These are phyloP conservation scores for Ptyas mucosa DNA, from an alignment of 2,113 vertebrate genomes.

Conservation along the genomic window DNA sequence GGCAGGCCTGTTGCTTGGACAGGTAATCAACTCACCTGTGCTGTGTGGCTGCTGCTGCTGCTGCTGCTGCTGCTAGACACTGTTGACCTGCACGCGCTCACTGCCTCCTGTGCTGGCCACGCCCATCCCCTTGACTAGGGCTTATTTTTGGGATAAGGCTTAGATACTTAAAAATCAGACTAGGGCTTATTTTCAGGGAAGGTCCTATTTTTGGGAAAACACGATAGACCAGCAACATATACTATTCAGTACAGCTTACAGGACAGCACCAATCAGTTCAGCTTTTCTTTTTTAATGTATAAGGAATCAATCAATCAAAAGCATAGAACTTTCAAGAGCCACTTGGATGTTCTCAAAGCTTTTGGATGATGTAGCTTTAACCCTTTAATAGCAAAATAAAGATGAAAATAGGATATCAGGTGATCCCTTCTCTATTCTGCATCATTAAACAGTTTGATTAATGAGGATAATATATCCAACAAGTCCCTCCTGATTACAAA, in stretches of 20 bases:
- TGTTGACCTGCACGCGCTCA: fast-evolving
- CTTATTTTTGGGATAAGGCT: too few relatives aligned
- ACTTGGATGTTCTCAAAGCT: not conserved
- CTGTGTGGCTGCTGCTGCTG: too few relatives aligned
- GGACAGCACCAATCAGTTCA: not conserved
- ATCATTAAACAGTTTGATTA: not conserved
- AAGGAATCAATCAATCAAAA: not conserved
- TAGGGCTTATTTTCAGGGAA: too few relatives aligned
- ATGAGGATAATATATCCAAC: not conserved
- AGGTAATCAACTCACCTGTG: too few relatives aligned
- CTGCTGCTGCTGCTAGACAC: too few relatives aligned
- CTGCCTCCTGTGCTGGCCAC: too few relatives aligned
- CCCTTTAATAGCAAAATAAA: not conserved
- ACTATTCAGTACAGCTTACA: not conserved
- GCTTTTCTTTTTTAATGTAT: not conserved
- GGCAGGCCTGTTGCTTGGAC: too few relatives aligned
- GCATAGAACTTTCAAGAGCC: not conserved
- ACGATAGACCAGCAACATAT: not conserved
- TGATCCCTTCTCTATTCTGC: not conserved
- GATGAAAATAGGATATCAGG: not conserved
- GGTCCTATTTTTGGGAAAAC: too few relatives aligned
- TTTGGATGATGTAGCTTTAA: not conserved
- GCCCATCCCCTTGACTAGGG: too few relatives aligned
- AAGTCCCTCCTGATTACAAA: not conserved
- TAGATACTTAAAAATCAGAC: too few relatives aligned